Evolutionary conservation across 2,113 vertebrate genomes (phyloP).

Genomic region (Clinocottus analis): DNA sequence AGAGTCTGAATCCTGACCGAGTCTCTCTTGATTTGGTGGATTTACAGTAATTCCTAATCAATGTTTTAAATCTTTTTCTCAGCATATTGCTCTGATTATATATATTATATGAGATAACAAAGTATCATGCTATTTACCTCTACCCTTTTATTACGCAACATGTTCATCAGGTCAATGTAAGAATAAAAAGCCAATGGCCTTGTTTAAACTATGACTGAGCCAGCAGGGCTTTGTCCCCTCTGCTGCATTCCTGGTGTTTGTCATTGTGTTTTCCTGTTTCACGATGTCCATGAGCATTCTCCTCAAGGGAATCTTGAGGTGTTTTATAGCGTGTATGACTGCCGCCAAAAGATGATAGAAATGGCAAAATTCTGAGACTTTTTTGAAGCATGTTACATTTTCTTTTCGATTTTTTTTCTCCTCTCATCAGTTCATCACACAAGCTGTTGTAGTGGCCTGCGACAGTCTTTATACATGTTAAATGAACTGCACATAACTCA

Average conservation of each 20-base stretch:
- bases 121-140: constrained; percentile 3
- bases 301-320: background rate
- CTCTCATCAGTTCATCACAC: constrained; percentile 1
- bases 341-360: background rate
- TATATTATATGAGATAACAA: background rate
- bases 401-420: background rate
- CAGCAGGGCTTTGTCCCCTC: constrained; percentile 4
- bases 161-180: constrained; percentile 23
- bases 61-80: background rate
- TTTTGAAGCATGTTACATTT: background rate
- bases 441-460: background rate
- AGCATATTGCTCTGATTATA: background rate
- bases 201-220: constrained; percentile 12
- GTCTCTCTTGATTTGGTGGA: background rate
- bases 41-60: background rate
- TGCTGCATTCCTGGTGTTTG: constrained; percentile 24
- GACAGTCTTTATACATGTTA: background rate
- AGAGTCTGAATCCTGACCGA: constrained; percentile 8
- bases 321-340: constrained; percentile 10
- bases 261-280: constrained; percentile 31
- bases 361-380: background rate
- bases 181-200: constrained; percentile 23
- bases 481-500: background rate
- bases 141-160: constrained; percentile 4
- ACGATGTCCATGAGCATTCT: constrained; percentile 2